Base-by-base conservation (phyloP, 2,797 vertebrate genomes). In the Denticeps clupeoides region DNA sequence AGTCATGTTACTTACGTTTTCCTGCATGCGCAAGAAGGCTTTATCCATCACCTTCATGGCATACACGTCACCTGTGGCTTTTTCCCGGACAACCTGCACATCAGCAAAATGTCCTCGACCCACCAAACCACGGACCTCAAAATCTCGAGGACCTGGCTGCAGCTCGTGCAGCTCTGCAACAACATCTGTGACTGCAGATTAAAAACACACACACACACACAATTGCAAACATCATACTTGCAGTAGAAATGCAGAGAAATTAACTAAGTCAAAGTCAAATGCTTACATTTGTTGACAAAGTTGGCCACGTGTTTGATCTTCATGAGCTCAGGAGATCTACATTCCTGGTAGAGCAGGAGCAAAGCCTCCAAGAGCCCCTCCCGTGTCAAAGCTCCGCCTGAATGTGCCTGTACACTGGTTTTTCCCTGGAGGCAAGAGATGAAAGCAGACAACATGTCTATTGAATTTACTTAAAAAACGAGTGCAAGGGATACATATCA, bases 1-100 rank as follows among this genome's bases (percentile, higher is more conserved):
- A n/a, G n/a, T n/a, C n/a, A n/a, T n/a, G 1, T 40, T 25, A 61
- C 88, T 70, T 85, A 98, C 95, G 9, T 91, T 83, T 59, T 93
- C 83, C 63, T 87, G 80, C 0, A 72, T 65, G 51, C 82, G 56
- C 60, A 97, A 68, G 42, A 77, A 64, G 37, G 68, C 65, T 73
- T 99, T 99, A 50, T 84, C 85, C 89, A 93, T 95, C 67, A 92
- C 75, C 75, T 99, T 99, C 80, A 99, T 88, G 18, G 93, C 95
- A 55, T 87, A 97, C 24, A 95, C 69, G 40, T 96, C 88, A 16
- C 92, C 90, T 0, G 89, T 91, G 2, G 78, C 71, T 57, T 79
- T 91, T 70, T 99, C 95, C 45, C 77, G 82, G 18, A 91, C 93
- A 27, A 98, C 89, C 55, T 84, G 83, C 53, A 99, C 93, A 57